Evolutionary conservation across 2,888 invertebrate species (phyloP), one percentile per base, ranked within the genome.

Genomic region (Gerris lacustris): DNA sequence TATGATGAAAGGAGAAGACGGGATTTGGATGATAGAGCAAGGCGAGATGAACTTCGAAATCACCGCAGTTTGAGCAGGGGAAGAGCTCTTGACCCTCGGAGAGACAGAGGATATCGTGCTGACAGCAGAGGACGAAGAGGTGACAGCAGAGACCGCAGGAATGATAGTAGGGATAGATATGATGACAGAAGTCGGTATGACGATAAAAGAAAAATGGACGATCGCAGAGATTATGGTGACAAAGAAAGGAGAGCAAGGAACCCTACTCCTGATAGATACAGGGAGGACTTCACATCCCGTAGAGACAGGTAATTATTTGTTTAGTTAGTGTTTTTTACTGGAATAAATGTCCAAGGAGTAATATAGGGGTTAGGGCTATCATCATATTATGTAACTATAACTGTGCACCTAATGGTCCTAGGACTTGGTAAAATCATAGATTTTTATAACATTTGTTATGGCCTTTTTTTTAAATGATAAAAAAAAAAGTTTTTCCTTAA

Each of bases 171-270:
- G 66, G 62, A 69, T n/a, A 68, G 72, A 55, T 67, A 67, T 44
- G 47, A 69, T 44, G 69, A 70, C 17, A 69, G 80, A 6, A 77
- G 78, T 72, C 79, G 80, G 44, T 79, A 79, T 55, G 80, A 81
- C 43, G 75, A 74, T 0, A 72, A 73, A 45, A 64, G 66, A 66
- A 67, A 45, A 44, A 67, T 45, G n/a, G 62, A 47, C 7, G 5
- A 15, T 0, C 62, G 63, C n/a, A 47, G 67, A 66, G 63, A 31
- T 44, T 66, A 44, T 47, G 63, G 55, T 44, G 15, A 44, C 31
- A 64, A 55, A 11, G 43, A 55, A 7, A 63, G 70, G 44, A 47
- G 64, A 67, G 70, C 9, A 11, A 55, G 55, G 55, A 55, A 55
- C 15, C 55, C 55, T 55, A 11, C 55, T 55, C 55, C 55, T 55